Conservation (phyloP, 2,888 invertebrate species). For the Eucera pruinosa region DNA sequence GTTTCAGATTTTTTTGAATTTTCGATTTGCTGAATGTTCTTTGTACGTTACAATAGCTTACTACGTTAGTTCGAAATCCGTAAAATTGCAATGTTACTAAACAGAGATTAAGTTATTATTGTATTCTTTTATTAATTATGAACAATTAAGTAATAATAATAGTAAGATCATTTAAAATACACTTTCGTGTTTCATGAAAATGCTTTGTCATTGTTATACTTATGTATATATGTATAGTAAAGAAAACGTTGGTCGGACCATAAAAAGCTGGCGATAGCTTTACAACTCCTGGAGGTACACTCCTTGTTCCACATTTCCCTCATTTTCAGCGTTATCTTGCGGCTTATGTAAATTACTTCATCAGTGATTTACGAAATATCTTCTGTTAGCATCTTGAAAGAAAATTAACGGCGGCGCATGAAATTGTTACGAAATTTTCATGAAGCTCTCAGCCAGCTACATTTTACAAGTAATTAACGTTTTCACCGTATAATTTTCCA, state of each 20-base stretch:
- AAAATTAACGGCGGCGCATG: constrained; percentile 27
- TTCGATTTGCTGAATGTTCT: too few relatives aligned
- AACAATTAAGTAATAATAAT: too few relatives aligned
- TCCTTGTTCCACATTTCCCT: constrained; percentile 4
- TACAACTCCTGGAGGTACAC: background rate
- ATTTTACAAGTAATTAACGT: constrained; percentile 21
- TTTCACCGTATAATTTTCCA: background rate
- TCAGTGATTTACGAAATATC: constrained; percentile 38
- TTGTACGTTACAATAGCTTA: too few relatives aligned
- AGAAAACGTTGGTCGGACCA: background rate
- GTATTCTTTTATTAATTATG: too few relatives aligned
- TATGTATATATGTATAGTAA: background rate
- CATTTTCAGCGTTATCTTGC: constrained; percentile 31
- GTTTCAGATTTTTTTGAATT: too few relatives aligned
- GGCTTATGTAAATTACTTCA: constrained; percentile 45
- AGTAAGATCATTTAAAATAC: background rate
- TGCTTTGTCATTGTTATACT: too few relatives aligned
- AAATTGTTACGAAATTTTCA: constrained; percentile 13
- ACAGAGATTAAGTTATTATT: too few relatives aligned
- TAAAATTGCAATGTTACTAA: too few relatives aligned
- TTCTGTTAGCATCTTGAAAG: constrained; percentile 32
- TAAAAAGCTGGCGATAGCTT: constrained; percentile 6
- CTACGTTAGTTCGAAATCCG: too few relatives aligned
- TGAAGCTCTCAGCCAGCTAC: background rate
- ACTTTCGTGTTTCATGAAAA: background rate